phyloP scores from a whole-genome alignment of 2,888 invertebrate species.

The Drosophila hamatofila region DNA sequence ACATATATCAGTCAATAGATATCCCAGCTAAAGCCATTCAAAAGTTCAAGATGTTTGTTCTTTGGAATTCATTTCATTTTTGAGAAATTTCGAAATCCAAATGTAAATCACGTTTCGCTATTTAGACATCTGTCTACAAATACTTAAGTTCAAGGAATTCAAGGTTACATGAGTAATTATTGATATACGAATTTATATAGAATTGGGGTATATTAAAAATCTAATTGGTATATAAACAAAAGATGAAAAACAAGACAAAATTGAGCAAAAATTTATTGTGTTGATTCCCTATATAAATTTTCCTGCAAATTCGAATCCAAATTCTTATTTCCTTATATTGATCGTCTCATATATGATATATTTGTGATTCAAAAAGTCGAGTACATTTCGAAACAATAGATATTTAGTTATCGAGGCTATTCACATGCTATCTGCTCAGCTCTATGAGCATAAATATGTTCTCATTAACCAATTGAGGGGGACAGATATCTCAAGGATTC shows the following conservation, averaged over 20 bases:
- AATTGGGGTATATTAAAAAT: not conserved
- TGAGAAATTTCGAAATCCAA: not conserved
- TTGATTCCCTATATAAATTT: not conserved
- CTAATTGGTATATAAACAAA: not conserved
- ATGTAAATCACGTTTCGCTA: not conserved
- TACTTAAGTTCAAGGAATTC: not conserved
- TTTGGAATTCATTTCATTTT: not conserved
- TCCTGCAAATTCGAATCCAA: not conserved
- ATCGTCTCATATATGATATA: not conserved
- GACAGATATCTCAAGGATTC: constrained; percentile 5
- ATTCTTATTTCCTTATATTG: not conserved
- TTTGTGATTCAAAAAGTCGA: not conserved
- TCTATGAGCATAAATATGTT: not conserved
- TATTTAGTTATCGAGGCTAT: not conserved
- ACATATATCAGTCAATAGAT: not conserved
- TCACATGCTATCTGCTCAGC: not conserved
- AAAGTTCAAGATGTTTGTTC: not conserved
- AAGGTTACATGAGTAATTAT: not conserved
- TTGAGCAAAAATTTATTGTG: not conserved
- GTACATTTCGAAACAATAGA: not conserved
- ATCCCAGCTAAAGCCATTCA: not conserved
- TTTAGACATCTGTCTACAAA: not conserved
- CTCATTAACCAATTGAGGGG: not conserved
- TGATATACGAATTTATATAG: not conserved
- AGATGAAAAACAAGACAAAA: not conserved